Base-by-base conservation (phyloP, 2,113 vertebrate species). In the Uria aalge region DNA sequence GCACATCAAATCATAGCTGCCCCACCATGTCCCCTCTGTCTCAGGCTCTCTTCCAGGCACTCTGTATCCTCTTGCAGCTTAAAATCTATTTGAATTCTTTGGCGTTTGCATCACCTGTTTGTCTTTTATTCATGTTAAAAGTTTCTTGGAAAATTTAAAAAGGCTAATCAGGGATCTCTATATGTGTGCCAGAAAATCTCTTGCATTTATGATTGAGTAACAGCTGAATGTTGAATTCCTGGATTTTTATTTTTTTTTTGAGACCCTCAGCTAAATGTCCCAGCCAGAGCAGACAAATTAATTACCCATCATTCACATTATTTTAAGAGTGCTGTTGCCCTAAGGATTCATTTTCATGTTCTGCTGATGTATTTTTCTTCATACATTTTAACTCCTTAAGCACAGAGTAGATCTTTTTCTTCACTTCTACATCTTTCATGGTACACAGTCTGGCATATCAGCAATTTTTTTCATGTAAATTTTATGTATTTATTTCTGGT, bases 21-120 rank as follows among this genome's bases (percentile, higher is more conserved):
- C 15, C 21, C 11, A 1, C 15, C 8, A 1, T n/a, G 18, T n/a
- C 38, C 52, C 32, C 34, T 85, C 29, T 36, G 43, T 57, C 50
- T 55, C 48, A n/a, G 69, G 87, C 84, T 68, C 40, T 72, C n/a
- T 40, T 43, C 47, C 57, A 56, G n/a, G 66, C 15, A 1, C 41
- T 63, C 85, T 5, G 24, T 12, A 30, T 88, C 56, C 83, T 75
- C 79, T 43, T 45, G n/a, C 73, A 83, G 88, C 79, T 94, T 90
- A 90, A 92, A 92, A 59, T 17, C 80, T 56, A 19, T 80, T 68
- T 43, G 88, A 81, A 97, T 97, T 97, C 96, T 78, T 96, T 68
- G 71, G n/a, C 38, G 79, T 71, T 96, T 97, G 91, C 87, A 59
- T 97, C 94, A 95, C 91, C 95, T 97, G 75, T 94, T 97, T 97